These are phyloP conservation scores for Aquila chrysaetos DNA, from an alignment of 2,797 vertebrate species.

Conservation along the genomic window DNA sequence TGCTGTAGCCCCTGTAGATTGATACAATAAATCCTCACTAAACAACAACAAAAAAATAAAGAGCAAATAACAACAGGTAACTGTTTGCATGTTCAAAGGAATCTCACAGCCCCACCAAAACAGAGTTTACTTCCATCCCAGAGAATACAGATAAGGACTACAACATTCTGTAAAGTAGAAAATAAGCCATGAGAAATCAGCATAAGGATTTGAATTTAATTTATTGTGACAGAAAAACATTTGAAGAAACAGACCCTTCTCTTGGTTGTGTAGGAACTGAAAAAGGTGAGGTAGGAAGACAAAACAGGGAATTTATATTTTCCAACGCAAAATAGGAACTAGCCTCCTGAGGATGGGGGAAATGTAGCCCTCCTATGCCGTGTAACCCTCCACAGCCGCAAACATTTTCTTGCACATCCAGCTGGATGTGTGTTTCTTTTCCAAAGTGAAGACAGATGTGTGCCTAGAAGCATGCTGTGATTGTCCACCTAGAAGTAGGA, in stretches of 20 bases:
- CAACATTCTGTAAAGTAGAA: neutral
- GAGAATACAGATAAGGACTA: neutral
- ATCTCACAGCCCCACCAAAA: neutral
- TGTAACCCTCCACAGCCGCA: neutral
- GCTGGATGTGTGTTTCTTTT: neutral
- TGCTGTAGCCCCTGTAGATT: neutral
- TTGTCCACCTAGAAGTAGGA: neutral
- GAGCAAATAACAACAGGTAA: neutral
- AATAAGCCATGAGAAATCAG: neutral
- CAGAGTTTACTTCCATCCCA: neutral
- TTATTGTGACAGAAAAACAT: neutral
- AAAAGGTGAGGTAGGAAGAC: conserved; percentile 1
- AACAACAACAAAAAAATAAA: neutral
- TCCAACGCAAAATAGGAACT: neutral
- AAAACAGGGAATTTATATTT: neutral
- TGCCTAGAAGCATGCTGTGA: neutral
- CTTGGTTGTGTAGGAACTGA: neutral
- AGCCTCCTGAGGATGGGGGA: neutral
- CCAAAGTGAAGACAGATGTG: neutral
- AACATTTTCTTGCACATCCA: neutral
- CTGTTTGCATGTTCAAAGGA: neutral
- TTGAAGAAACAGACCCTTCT: neutral
- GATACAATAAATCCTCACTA: neutral
- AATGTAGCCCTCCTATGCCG: neutral
- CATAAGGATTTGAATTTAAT: neutral